Base-by-base conservation (phyloP, 2,888 invertebrate genomes). In the Elmis aenea region DNA sequence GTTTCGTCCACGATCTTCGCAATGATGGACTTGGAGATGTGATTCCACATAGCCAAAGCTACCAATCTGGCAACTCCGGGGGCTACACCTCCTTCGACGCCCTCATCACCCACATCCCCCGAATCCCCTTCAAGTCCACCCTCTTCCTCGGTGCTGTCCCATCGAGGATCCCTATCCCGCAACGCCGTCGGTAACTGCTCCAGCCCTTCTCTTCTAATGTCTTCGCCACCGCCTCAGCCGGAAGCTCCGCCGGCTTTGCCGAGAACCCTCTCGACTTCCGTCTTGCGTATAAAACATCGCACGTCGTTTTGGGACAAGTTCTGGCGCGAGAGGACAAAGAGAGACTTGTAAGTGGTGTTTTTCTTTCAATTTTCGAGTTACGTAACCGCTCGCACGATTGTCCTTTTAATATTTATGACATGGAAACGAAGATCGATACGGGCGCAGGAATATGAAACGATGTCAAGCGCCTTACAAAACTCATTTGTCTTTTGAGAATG, bases 231-330 rank as follows among this genome's bases (percentile, higher is more conserved):
- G 63, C 38, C 61, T 46, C 42, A 64, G 62, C 30, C 64, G 65
- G 45, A 74, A 66, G 65, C 72, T 67, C 61, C 73, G 67, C 16
- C 73, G 66, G 2, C 57, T 10, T 38, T 65, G 11, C 65, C 65
- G 3, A 50, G 65, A 33, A 65, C 65, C 8, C 56, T 65, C 46
- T 85, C 85, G 64, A 87, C 88, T 44, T 85, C 85, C 54, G 86
- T 84, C 21, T 75, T 90, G 31, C 74, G 86, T 55, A 81, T 85
- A 60, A 83, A 85, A 59, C 79, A 82, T 64, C 73, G 86, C 54
- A 81, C 83, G 44, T 77, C 83, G 26, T 90, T 89, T 67, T 89
- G 89, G 89, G 85, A 87, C 61, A 85, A 87, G 67, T 85, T 85
- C 69, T 83, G 81, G 78, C 79, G 81, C 54, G 78, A 82, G 51